A percentile compares a stretch with the other conserved stretches of the same genome.
These are phyloP conservation scores for Paramacrobiotus metropolitanus DNA, from an alignment of 1,140 invertebrate species.

Conservation along the genomic window DNA sequence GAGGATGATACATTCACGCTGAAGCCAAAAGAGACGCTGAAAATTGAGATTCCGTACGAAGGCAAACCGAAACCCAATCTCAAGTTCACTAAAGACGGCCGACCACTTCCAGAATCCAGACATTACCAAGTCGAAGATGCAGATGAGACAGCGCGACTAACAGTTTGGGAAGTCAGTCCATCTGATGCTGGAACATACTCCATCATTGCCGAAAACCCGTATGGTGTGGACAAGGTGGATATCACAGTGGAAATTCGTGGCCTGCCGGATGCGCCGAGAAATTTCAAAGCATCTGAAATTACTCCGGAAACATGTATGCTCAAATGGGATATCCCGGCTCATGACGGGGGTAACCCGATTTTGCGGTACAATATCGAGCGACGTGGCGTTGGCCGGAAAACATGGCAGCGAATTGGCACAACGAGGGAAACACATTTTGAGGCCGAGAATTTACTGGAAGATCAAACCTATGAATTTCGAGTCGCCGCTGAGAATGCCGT, in stretches of 20 bases:
- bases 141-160: slow-evolving; percentile 5
- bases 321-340: slow-evolving; percentile 15
- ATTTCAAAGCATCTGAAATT: slow-evolving; percentile 49
- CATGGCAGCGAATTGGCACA: slow-evolving; percentile 36
- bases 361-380: slow-evolving; percentile 22
- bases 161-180: slow-evolving; percentile 6
- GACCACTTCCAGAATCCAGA: neutral
- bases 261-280: neutral
- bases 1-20: neutral
- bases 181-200: slow-evolving; percentile 8
- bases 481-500: neutral
- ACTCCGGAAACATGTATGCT: slow-evolving; percentile 76
- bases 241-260: neutral
- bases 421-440: slow-evolving; percentile 7
- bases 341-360: slow-evolving; percentile 19
- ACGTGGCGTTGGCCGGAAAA: slow-evolving; percentile 40
- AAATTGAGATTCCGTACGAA: slow-evolving; percentile 19
- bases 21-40: slow-evolving; percentile 18
- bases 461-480: neutral
- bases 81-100: neutral
- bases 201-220: neutral
- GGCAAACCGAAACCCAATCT: slow-evolving; percentile 15
- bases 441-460: neutral
- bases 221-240: neutral
- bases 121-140: slow-evolving; percentile 4